Conservation (phyloP, 2,113 vertebrate species). For the Otis tarda region DNA sequence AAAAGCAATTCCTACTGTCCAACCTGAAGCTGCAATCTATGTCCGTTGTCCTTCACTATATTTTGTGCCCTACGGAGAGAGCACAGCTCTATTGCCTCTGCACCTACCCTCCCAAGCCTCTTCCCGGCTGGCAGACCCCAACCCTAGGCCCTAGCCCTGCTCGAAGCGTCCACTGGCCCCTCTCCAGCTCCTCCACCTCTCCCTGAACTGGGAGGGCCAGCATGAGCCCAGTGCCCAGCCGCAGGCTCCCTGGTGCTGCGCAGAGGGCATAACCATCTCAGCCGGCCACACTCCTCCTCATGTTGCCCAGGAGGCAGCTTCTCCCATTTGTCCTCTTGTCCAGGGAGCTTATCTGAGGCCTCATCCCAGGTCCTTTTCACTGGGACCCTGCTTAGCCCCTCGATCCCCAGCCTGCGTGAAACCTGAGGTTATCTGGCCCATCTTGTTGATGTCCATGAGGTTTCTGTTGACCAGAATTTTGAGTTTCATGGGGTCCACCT, state of each 20-base stretch:
- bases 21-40: background rate
- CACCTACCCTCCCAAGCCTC: background rate
- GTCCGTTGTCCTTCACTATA: background rate
- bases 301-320: background rate
- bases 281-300: background rate
- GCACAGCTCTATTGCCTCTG: fast-evolving
- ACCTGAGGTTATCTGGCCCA: background rate
- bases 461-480: background rate
- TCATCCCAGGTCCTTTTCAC: background rate
- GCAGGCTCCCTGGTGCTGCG: background rate
- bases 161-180: background rate
- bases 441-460: background rate
- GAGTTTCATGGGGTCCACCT: background rate
- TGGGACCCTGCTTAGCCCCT: background rate
- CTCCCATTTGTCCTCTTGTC: background rate
- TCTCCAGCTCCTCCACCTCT: background rate
- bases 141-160: background rate
- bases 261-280: background rate
- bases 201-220: background rate
- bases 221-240: background rate
- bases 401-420: background rate
- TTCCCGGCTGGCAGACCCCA: background rate
- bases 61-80: fast-evolving
- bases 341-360: too few species aligned
- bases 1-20: fast-evolving